phyloP scores from a whole-genome alignment of 2,797 vertebrate genomes.

The Labeo calbasu region DNA sequence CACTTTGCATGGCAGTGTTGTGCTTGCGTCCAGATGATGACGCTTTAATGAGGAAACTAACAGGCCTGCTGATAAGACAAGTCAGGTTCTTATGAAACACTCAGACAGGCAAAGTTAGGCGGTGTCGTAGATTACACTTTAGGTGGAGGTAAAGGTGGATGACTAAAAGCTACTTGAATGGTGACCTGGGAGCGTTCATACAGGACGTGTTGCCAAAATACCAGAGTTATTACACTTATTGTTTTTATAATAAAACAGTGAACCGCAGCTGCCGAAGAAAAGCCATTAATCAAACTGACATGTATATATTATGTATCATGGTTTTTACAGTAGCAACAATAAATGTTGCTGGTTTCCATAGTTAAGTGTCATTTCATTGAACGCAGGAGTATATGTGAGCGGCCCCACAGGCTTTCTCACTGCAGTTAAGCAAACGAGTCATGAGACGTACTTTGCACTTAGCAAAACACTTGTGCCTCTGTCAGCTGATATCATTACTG shows the following conservation, averaged over 20 bases:
- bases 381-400: background rate
- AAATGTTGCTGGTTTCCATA: background rate
- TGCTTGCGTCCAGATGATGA: conserved; percentile 50
- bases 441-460: conserved; percentile 48
- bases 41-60: conserved; percentile 42
- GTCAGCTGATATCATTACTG: conserved; percentile 49
- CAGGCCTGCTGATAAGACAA: conserved; percentile 42
- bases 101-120: conserved; percentile 6
- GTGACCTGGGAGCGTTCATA: background rate
- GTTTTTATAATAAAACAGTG: conserved; percentile 9
- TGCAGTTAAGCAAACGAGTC: conserved; percentile 13
- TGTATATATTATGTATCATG: background rate
- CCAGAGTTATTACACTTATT: conserved; percentile 1
- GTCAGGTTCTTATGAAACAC: conserved; percentile 26
- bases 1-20: conserved; percentile 59
- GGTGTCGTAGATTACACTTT: conserved; percentile 3
- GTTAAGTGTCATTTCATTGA: background rate
- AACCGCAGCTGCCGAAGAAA: background rate
- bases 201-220: background rate
- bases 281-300: conserved; percentile 9
- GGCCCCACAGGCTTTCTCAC: background rate
- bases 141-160: conserved; percentile 11
- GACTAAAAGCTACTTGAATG: conserved; percentile 16
- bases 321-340: conserved; percentile 4
- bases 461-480: conserved; percentile 38